A percentile compares a stretch with the other conserved stretches of the same genome.
Conservation (phyloP, 2,113 vertebrate species). For the Rousettus leschenaultii region DNA sequence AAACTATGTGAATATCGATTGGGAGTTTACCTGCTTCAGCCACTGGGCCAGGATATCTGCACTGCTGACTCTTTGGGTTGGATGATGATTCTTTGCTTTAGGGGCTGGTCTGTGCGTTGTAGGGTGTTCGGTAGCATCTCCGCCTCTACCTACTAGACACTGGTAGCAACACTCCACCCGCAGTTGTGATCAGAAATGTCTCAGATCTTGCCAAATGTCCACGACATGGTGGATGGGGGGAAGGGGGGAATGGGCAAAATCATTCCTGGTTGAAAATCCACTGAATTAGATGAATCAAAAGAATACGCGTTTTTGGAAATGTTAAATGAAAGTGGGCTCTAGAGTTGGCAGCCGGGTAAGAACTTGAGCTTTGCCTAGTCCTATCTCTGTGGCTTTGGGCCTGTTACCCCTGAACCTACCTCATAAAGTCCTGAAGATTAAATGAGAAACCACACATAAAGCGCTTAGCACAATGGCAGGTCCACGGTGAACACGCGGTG, state of each 20-base stretch:
- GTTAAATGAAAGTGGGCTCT: neutral
- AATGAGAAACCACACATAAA: neutral
- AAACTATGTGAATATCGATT: too few relatives aligned
- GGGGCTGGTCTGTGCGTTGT: too few relatives aligned
- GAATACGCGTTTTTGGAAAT: neutral
- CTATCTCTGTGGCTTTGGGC: neutral
- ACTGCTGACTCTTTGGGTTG: neutral
- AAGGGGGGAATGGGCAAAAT: neutral
- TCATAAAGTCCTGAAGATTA: neutral
- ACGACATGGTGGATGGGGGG: fast-evolving
- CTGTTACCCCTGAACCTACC: neutral
- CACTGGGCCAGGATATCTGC: neutral
- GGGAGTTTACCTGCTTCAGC: neutral
- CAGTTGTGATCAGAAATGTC: neutral
- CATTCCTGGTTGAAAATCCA: neutral
- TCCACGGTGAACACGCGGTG: fast-evolving
- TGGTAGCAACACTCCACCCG: fast-evolving
- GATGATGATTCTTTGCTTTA: neutral
- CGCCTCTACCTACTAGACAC: neutral
- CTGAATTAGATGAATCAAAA: neutral
- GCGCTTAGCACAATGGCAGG: neutral
- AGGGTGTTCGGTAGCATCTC: neutral
- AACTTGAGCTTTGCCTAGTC: neutral
- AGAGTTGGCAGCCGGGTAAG: neutral
- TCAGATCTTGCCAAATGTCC: neutral